Evolutionary conservation across 1,140 invertebrate species (phyloP).

Genomic region (Pseudachorutes palmiensis): DNA sequence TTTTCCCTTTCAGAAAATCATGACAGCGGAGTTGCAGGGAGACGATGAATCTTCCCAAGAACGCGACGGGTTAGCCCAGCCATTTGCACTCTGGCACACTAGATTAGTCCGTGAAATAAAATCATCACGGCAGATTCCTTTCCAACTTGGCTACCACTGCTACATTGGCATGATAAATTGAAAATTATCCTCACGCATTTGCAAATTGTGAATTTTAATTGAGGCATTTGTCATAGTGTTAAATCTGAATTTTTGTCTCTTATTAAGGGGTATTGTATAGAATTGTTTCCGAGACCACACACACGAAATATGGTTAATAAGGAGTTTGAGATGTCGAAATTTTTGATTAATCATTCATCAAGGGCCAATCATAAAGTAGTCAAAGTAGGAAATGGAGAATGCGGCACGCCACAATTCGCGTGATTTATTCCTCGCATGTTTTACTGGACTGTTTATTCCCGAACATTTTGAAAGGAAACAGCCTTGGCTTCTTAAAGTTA

Average conservation of each 20-base stretch:
- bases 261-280: neutral
- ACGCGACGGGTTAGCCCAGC: too few species aligned
- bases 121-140: neutral
- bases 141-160: neutral
- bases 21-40: neutral
- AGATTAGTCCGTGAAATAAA: neutral
- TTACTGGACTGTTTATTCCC: neutral
- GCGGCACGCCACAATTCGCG: neutral
- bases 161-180: neutral
- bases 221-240: neutral
- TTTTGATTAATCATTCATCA: neutral
- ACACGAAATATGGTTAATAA: neutral
- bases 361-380: neutral
- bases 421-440: neutral
- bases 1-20: neutral
- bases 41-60: neutral
- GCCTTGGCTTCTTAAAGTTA: neutral
- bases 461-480: neutral
- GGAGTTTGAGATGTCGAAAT: neutral
- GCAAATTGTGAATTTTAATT: neutral
- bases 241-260: too few species aligned
- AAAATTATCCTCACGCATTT: constrained; percentile 2
- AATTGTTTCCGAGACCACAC: neutral
- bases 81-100: neutral
- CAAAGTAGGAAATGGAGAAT: neutral